Evolutionary conservation across 2,113 vertebrate species (phyloP), one percentile per base, ranked within the genome.

Genomic region (Callipepla californica): DNA sequence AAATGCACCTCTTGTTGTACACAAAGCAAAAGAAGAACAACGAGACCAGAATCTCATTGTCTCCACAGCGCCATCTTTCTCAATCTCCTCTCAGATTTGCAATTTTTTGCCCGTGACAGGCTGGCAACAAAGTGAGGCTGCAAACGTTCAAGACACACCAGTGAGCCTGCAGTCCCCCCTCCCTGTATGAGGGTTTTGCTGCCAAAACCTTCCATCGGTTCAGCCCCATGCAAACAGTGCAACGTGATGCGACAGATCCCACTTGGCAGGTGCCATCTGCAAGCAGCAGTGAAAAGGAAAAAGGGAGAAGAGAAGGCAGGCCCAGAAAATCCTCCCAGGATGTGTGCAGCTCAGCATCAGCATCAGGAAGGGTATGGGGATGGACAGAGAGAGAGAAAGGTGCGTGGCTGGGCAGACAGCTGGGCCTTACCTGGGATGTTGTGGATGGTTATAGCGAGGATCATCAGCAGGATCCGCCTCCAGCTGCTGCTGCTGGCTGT

Each of bases 401-500:
- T 1, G 50, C 74, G 45, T 0, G 32, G 75, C 22, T 1, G 2
- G 58, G 15, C 3, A 0, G 34, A 6, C 3, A 20, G 15, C 59
- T 40, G 59, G 44, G 20, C 9, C 98, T 97, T 72, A 99, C 99
- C 99, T 92, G 99, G 99, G 70, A 99, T 97, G 94, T 99, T 99
- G 97, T 99, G 99, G 91, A 99, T 98, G 94, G 99, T 99, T 90
- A 99, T 99, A 7, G 99, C 99, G 6, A 99, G 95, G 94, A 99
- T 99, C 74, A 99, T 98, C 77, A 99, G 98, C 20, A 97, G 11
- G 7, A 99, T 98, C 19, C 99, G 94, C n/a, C 98, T 97, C 99
- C 99, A 99, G 96, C 98, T 99, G 97, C 96, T 97, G 62, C 88
- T 92, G 3, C 93, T 26, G 1, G 87, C 81, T 1, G 21, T 5